Percentiles rank a stretch among this genome's conserved stretches.
phyloP scores from a whole-genome alignment of 2,888 invertebrate genomes.

The Trachelus troglodyta region DNA sequence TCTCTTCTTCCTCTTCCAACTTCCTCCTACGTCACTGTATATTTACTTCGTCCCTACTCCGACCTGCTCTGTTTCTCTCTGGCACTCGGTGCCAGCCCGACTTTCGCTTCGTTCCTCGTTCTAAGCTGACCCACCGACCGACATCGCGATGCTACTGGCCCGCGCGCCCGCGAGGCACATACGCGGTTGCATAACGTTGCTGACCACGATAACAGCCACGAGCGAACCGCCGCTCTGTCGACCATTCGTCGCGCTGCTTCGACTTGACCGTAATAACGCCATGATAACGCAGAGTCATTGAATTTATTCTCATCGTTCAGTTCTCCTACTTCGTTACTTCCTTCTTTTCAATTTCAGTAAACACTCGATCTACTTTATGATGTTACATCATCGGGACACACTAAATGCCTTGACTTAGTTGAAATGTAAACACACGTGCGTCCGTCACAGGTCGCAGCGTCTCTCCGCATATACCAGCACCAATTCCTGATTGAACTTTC shows the following conservation, averaged over 20 bases:
- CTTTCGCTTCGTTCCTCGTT: slow-evolving; percentile 3
- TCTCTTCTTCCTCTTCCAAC: not conserved
- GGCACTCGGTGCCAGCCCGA: not conserved
- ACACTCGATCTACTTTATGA: not conserved
- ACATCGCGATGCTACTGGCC: slow-evolving; percentile 28
- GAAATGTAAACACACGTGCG: not conserved
- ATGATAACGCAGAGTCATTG: not conserved
- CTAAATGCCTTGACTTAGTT: not conserved
- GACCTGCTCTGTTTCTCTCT: not conserved
- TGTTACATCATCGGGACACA: not conserved
- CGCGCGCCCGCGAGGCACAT: not conserved
- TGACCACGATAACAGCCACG: slow-evolving; percentile 25
- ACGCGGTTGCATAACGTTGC: slow-evolving; percentile 37
- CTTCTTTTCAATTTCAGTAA: not conserved
- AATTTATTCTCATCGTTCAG: not conserved
- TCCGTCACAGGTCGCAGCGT: not conserved
- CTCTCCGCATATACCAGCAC: not conserved
- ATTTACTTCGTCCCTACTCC: not conserved
- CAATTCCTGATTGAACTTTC: not conserved
- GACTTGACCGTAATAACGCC: not conserved
- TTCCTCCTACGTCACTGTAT: not conserved
- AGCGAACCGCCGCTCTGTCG: not conserved
- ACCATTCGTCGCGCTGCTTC: not conserved
- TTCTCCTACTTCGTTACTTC: not conserved
- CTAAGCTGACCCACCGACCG: slow-evolving; percentile 40